phyloP scores from a whole-genome alignment of 2,888 invertebrate species.

The Cremastinae sp. region DNA sequence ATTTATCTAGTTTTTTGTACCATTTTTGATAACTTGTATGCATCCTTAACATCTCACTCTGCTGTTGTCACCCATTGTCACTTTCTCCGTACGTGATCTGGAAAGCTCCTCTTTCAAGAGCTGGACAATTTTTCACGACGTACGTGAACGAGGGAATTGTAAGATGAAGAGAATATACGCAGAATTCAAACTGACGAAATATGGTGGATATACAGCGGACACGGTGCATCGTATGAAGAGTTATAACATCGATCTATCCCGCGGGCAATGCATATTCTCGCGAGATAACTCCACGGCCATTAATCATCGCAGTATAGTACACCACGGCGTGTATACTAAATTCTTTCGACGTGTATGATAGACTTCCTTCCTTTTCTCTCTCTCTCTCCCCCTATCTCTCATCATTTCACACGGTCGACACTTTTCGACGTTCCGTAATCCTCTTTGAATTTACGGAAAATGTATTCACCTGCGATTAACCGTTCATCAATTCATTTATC shows the following conservation, averaged over 20 bases:
- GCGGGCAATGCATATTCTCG: constrained; percentile 7
- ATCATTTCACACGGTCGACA: constrained; percentile 50
- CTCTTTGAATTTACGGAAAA: constrained; percentile 11
- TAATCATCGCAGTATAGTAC: constrained; percentile 58
- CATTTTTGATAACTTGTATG: no score
- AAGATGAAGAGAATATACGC: constrained; percentile 5
- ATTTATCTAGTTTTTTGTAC: no score
- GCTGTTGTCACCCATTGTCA: no score
- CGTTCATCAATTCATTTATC: constrained; percentile 5
- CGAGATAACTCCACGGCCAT: constrained; percentile 45
- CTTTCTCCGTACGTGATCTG: no score
- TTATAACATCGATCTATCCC: constrained; percentile 41
- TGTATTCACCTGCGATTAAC: constrained; percentile 7
- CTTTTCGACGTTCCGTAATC: constrained; percentile 30
- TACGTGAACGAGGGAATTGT: no score
- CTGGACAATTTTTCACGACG: no score
- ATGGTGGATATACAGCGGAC: constrained; percentile 19
- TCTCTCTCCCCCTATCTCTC: no score
- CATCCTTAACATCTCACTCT: no score
- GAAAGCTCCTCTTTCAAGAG: no score
- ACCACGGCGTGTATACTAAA: constrained; percentile 25
- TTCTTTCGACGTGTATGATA: constrained; percentile 48
- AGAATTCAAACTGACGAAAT: constrained; percentile 24
- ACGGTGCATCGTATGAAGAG: constrained; percentile 28
- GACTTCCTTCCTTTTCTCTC: constrained; percentile 40